These are phyloP conservation scores for Felis chaus DNA, from an alignment of 2,113 vertebrate genomes.

Conservation along the genomic window DNA sequence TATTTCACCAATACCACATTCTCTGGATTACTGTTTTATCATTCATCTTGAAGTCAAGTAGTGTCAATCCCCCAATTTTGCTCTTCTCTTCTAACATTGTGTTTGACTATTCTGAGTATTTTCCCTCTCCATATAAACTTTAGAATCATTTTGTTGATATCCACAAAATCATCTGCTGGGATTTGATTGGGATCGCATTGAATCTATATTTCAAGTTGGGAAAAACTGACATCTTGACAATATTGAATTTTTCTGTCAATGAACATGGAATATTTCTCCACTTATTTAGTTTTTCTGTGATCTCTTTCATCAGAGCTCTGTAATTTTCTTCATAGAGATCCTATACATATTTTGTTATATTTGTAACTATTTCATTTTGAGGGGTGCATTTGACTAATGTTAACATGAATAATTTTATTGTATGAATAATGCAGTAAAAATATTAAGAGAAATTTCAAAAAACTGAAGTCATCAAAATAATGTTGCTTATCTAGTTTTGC, in stretches of 20 bases:
- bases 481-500: background rate
- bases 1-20: background rate
- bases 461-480: background rate
- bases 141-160: background rate
- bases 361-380: background rate
- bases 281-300: background rate
- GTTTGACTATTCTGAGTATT: background rate
- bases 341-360: background rate
- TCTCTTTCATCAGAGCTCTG: background rate
- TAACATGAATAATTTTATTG: conserved; percentile 26
- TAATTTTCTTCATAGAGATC: background rate
- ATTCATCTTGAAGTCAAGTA: background rate
- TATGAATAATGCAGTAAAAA: background rate
- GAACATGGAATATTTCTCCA: background rate
- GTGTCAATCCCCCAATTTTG: background rate
- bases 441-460: background rate
- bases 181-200: background rate
- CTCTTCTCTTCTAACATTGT: background rate
- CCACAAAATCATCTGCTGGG: background rate
- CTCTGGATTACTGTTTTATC: background rate
- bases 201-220: background rate
- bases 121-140: background rate
- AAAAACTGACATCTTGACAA: background rate
- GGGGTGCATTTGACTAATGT: background rate
- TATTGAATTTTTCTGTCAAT: background rate